These are phyloP conservation scores for Xylophagus ater DNA, from an alignment of 2,888 invertebrate species.

Conservation along the genomic window DNA sequence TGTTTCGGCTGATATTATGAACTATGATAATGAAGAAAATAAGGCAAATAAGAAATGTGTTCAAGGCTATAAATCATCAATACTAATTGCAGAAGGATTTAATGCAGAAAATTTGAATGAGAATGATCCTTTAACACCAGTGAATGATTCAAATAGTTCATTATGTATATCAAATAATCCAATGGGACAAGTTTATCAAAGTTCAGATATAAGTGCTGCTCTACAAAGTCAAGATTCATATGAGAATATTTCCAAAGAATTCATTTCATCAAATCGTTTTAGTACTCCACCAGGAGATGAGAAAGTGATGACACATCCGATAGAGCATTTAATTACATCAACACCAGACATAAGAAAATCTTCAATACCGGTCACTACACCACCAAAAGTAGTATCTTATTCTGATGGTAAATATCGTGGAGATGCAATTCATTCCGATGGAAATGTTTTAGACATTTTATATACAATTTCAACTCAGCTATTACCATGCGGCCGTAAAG, in stretches of 20 bases:
- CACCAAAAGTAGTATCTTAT: slow-evolving; percentile 15
- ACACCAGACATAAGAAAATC: slow-evolving; percentile 16
- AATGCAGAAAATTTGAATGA: slow-evolving; percentile 12
- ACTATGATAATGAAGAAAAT: slow-evolving; percentile 16
- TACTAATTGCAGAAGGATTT: slow-evolving; percentile 12
- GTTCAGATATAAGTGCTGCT: slow-evolving; percentile 8
- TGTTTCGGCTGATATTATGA: slow-evolving; percentile 14
- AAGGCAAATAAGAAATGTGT: slow-evolving; percentile 17
- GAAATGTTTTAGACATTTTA: slow-evolving; percentile 25
- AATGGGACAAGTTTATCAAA: slow-evolving; percentile 6
- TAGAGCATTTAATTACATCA: slow-evolving; percentile 14
- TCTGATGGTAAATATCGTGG: slow-evolving; percentile 25
- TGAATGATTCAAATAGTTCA: slow-evolving; percentile 18
- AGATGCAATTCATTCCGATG: slow-evolving; percentile 25
- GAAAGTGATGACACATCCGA: too few species aligned
- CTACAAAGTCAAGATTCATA: slow-evolving; percentile 3
- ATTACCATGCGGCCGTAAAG: slow-evolving; percentile 41
- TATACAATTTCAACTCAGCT: slow-evolving; percentile 47
- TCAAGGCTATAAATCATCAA: slow-evolving; percentile 15
- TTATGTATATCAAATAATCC: slow-evolving; percentile 12
- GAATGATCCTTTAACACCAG: slow-evolving; percentile 21
- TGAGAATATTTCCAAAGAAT: neutral
- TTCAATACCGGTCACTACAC: slow-evolving; percentile 10
- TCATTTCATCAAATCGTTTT: neutral
- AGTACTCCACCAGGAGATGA: slow-evolving; percentile 3